phyloP scores from a whole-genome alignment of 2,888 invertebrate species.

The Leucophenga maculata region DNA sequence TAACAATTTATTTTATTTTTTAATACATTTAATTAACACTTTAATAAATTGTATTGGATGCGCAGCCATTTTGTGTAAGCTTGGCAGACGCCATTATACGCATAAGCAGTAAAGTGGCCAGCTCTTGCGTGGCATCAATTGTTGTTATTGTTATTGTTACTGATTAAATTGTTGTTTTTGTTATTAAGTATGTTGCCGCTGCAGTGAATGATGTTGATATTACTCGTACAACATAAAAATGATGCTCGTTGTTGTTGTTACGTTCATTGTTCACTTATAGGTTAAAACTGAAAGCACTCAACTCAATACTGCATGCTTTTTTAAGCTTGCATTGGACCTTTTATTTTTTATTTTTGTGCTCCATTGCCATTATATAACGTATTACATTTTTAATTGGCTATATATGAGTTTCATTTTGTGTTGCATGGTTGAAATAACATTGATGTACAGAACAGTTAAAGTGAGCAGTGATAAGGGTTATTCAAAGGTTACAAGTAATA shows the following conservation, averaged over 20 bases:
- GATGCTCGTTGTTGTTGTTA: conserved; percentile 1
- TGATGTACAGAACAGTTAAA: too few relatives aligned
- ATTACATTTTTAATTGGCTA: conserved; percentile 41
- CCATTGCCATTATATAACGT: conserved; percentile 14
- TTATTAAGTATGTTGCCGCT: background rate
- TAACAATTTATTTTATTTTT: background rate
- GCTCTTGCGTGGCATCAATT: background rate
- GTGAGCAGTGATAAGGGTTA: too few relatives aligned
- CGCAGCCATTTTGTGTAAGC: background rate
- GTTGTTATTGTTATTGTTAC: background rate
- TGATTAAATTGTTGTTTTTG: background rate
- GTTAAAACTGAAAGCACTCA: background rate
- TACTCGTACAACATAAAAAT: background rate
- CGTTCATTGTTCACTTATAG: conserved; percentile 4
- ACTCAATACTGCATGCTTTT: background rate
- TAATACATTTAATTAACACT: conserved; percentile 11
- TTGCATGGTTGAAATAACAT: too few relatives aligned
- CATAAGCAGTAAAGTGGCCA: background rate
- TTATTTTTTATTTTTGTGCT: background rate
- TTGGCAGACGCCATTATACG: conserved; percentile 6
- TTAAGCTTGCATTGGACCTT: background rate
- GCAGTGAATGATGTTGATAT: background rate
- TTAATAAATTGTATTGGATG: conserved; percentile 28
- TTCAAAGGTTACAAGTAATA: too few relatives aligned
- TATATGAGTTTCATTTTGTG: background rate